Evolutionary conservation across 2,113 vertebrate genomes (phyloP).

Genomic region (Ochotona curzoniae): DNA sequence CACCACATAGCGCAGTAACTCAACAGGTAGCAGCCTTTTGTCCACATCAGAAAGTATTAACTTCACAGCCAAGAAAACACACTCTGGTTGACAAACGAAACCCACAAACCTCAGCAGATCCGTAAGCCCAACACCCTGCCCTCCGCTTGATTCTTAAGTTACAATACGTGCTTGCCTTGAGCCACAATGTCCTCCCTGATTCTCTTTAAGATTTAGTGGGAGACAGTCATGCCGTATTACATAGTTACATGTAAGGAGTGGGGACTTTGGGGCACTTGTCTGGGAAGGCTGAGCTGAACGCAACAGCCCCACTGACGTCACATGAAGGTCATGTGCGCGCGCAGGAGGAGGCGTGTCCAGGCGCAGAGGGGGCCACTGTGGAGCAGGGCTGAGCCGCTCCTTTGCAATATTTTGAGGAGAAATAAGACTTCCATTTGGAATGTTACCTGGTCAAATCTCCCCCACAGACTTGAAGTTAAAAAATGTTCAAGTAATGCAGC

Average conservation of each 20-base stretch:
- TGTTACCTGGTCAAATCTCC: neutral
- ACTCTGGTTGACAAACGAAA: neutral
- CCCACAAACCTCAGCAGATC: neutral
- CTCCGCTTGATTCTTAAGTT: neutral
- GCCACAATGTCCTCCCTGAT: neutral
- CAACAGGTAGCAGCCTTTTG: neutral
- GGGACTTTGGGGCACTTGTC: neutral
- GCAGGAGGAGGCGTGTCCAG: neutral
- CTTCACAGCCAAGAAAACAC: constrained; percentile 14
- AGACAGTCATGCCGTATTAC: neutral
- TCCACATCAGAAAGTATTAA: neutral
- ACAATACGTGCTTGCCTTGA: neutral
- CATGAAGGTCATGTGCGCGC: neutral
- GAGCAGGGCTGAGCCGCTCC: neutral
- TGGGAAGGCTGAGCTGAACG: neutral
- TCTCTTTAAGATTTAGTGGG: neutral
- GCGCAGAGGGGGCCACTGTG: neutral
- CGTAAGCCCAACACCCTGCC: neutral
- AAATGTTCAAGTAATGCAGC: neutral
- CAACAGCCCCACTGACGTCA: neutral
- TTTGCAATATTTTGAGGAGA: neutral
- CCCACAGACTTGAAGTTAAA: neutral
- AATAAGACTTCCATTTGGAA: neutral
- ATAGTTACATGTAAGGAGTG: neutral
- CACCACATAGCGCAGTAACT: neutral